phyloP scores from a whole-genome alignment of 2,888 invertebrate species.

The Caenorhabditis drosophilae region DNA sequence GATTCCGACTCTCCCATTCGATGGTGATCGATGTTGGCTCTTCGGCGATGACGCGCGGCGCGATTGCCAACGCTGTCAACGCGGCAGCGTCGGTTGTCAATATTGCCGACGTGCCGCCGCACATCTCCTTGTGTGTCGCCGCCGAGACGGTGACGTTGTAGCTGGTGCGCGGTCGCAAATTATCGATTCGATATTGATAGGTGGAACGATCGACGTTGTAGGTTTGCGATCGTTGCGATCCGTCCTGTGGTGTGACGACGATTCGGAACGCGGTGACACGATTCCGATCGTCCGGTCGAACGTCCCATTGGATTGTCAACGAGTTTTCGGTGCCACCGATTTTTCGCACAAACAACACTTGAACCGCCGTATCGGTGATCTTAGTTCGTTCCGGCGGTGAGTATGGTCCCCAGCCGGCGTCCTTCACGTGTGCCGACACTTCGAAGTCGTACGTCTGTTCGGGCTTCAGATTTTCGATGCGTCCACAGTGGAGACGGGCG shows the following conservation, averaged over 20 bases:
- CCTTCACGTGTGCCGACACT: slow-evolving; percentile 52
- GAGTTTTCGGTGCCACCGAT: slow-evolving; percentile 58
- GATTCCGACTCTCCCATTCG: slow-evolving; percentile 63
- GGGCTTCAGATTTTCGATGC: slow-evolving; percentile 61
- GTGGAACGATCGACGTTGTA: slow-evolving; percentile 68
- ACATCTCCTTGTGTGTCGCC: slow-evolving; percentile 48
- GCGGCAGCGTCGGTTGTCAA: slow-evolving; percentile 65
- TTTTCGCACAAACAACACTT: slow-evolving; percentile 59
- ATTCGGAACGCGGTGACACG: slow-evolving; percentile 66
- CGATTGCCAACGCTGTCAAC: slow-evolving; percentile 51
- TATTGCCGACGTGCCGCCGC: slow-evolving; percentile 57
- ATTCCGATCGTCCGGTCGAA: slow-evolving; percentile 59
- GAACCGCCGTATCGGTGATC: slow-evolving; percentile 58
- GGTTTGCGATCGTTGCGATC: slow-evolving; percentile 56
- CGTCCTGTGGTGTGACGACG: slow-evolving; percentile 59
- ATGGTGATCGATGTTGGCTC: slow-evolving; percentile 65
- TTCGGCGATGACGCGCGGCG: slow-evolving; percentile 65
- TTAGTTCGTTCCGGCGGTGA: slow-evolving; percentile 47
- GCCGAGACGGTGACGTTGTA: slow-evolving; percentile 68
- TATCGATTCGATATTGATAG: slow-evolving; percentile 65
- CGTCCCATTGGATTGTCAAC: slow-evolving; percentile 63
- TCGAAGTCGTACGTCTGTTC: slow-evolving; percentile 67
- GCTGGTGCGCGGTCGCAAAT: slow-evolving; percentile 64
- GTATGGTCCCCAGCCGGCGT: slow-evolving; percentile 47
- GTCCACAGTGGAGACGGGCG: slow-evolving; percentile 62